phyloP scores from a whole-genome alignment of 2,113 vertebrate genomes.

The Ageneiosus marmoratus region DNA sequence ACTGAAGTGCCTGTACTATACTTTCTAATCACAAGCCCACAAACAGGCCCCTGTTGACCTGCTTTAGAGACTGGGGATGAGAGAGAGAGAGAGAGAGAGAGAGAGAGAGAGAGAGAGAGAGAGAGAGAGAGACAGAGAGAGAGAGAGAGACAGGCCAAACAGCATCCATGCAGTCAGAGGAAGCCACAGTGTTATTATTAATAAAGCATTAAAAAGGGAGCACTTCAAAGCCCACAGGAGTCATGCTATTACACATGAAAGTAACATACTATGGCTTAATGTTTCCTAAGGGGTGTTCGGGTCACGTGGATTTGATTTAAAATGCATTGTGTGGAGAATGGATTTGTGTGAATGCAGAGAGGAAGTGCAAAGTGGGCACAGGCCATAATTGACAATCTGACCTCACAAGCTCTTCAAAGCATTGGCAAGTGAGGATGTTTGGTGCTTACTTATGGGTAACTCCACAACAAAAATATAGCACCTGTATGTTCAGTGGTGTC shows the following conservation, averaged over 20 bases:
- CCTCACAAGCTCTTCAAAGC: conserved; percentile 78
- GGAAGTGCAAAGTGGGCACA: conserved; percentile 62
- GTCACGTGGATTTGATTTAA: conserved; percentile 77
- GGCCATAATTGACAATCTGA: conserved; percentile 76
- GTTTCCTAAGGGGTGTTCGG: conserved; percentile 77
- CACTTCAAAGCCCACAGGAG: conserved; percentile 78
- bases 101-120: conserved; percentile 25
- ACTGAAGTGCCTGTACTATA: conserved; percentile 63
- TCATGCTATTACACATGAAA: conserved; percentile 79
- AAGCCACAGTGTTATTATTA: conserved; percentile 72
- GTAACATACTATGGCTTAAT: conserved; percentile 78
- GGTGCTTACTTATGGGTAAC: conserved; percentile 52
- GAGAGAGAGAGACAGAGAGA: conserved; percentile 43
- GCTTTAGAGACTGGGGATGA: conserved; percentile 48
- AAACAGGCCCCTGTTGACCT: conserved; percentile 64
- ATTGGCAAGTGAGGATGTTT: conserved; percentile 60
- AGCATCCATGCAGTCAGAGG: conserved; percentile 61
- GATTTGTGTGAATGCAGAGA: conserved; percentile 72
- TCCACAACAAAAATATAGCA: conserved; percentile 58
- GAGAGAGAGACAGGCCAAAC: conserved; percentile 41
- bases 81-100: conserved; percentile 44
- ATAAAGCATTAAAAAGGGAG: conserved; percentile 76
- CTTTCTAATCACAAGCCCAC: conserved; percentile 63
- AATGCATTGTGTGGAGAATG: conserved; percentile 81
- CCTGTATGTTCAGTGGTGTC: conserved; percentile 35